phyloP scores from a whole-genome alignment of 2,888 invertebrate genomes.

The Laothoe populi region DNA sequence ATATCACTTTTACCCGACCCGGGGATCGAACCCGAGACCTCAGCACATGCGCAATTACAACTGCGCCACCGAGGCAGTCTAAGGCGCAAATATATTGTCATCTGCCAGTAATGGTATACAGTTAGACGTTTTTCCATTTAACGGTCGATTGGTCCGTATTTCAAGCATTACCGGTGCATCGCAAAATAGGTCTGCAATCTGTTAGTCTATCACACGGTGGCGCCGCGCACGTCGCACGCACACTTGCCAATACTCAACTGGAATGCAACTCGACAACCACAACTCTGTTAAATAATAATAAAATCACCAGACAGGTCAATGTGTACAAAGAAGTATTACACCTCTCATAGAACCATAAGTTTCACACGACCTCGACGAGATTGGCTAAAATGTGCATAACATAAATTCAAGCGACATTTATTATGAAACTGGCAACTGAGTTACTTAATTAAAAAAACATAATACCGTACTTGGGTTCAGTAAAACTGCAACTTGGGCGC shows the following conservation, averaged over 20 bases:
- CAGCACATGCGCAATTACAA: too few relatives aligned
- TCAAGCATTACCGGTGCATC: slow-evolving; percentile 24
- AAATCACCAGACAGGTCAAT: slow-evolving; percentile 22
- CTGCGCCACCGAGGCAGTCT: too few relatives aligned
- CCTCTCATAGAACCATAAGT: slow-evolving; percentile 14
- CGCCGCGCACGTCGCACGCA: slow-evolving; percentile 35
- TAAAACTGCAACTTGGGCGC: slow-evolving; percentile 13
- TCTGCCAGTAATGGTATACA: slow-evolving; percentile 6
- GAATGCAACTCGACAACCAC: slow-evolving; percentile 38
- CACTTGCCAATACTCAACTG: slow-evolving; percentile 15
- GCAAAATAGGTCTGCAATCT: slow-evolving; percentile 28
- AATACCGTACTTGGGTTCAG: neutral
- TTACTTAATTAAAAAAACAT: slow-evolving; percentile 12
- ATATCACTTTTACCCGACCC: too few relatives aligned
- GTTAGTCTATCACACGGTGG: slow-evolving; percentile 37
- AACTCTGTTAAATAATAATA: slow-evolving; percentile 22
- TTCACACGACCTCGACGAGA: slow-evolving; percentile 21
- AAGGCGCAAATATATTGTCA: slow-evolving; percentile 6
- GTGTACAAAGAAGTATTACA: slow-evolving; percentile 20
- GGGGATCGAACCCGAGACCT: too few relatives aligned
- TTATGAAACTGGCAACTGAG: slow-evolving; percentile 8
- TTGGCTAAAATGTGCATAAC: slow-evolving; percentile 10
- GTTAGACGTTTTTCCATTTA: slow-evolving; percentile 15
- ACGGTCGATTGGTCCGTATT: slow-evolving; percentile 18
- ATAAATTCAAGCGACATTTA: slow-evolving; percentile 17